phyloP scores from a whole-genome alignment of 2,113 vertebrate species.

The Riparia riparia region DNA sequence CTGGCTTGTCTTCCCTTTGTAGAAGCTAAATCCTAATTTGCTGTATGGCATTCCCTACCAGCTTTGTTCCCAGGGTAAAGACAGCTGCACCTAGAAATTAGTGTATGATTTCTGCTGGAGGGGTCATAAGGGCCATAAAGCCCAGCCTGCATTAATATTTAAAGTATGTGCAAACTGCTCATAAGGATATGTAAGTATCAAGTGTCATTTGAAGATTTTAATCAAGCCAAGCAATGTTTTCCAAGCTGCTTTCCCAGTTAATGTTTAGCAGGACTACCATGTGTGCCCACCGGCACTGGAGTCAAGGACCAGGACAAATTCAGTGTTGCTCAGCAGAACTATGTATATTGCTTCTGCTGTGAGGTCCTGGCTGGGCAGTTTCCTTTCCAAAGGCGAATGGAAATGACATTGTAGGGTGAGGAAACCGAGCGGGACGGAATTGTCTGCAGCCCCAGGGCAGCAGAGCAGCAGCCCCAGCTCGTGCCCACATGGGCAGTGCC shows the following conservation, averaged over 20 bases:
- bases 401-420: neutral
- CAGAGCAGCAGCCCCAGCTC: fast-evolving
- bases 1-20: neutral
- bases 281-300: neutral
- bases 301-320: neutral
- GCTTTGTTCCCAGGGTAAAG: neutral
- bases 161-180: neutral
- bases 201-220: neutral
- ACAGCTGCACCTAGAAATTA: neutral
- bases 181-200: neutral
- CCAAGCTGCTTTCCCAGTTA: neutral
- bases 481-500: fast-evolving
- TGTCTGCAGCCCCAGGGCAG: neutral
- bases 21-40: neutral
- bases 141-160: neutral
- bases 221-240: neutral
- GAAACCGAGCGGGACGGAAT: fast-evolving
- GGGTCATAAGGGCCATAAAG: neutral
- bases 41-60: neutral
- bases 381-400: neutral
- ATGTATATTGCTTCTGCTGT: neutral
- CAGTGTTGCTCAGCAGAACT: neutral
- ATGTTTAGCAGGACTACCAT: neutral
- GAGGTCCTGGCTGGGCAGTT: neutral
- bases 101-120: neutral